Percentiles rank a stretch among this genome's conserved stretches.
phyloP scores from a whole-genome alignment of 2,113 vertebrate species.

The Lepidothrix coronata region DNA sequence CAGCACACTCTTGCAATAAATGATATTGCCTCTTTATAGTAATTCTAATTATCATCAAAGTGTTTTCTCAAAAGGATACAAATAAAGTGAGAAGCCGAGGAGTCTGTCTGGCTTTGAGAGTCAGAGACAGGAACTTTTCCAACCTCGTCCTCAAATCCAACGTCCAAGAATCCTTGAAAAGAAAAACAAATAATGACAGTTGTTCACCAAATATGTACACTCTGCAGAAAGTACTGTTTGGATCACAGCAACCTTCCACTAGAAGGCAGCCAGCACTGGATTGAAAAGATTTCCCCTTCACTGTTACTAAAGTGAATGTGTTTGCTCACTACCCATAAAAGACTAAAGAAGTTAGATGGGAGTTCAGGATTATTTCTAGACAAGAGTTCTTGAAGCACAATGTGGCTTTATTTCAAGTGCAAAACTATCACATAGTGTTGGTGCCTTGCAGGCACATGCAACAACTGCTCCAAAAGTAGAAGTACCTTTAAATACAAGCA shows the following conservation, averaged over 20 bases:
- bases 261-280: background rate
- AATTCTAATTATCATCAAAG: background rate
- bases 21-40: background rate
- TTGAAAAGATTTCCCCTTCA: background rate
- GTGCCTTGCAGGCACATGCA: background rate
- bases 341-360: background rate
- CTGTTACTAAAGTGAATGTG: background rate
- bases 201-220: background rate
- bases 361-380: background rate
- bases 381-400: background rate
- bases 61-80: slow-evolving; percentile 86
- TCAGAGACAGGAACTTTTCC: slow-evolving; percentile 82
- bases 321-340: background rate
- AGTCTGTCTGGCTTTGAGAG: slow-evolving; percentile 79
- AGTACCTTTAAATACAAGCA: background rate
- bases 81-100: slow-evolving; percentile 88
- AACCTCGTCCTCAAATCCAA: slow-evolving; percentile 83
- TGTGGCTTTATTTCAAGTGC: background rate
- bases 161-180: slow-evolving; percentile 89
- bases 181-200: background rate
- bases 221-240: background rate
- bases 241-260: background rate
- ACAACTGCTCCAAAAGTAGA: background rate
- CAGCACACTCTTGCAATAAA: background rate
- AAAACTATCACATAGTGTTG: background rate